Percentiles rank a stretch among this genome's conserved stretches.
Evolutionary conservation across 1,140 invertebrate genomes (phyloP).

Genomic region (Plodia interpunctella): DNA sequence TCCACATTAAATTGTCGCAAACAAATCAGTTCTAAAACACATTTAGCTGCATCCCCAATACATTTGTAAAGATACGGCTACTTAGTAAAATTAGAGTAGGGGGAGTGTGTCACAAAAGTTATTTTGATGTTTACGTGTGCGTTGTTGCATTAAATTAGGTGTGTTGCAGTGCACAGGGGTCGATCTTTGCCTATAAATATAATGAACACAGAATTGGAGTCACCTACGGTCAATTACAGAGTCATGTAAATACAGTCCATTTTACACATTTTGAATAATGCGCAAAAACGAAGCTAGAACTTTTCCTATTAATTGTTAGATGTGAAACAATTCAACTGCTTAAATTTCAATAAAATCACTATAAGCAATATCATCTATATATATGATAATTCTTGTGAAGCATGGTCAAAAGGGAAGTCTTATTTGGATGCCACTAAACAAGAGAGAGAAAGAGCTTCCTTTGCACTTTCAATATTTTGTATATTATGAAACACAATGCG

Average conservation of each 20-base stretch:
- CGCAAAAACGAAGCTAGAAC: too few species aligned
- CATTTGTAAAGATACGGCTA: constrained; percentile 68
- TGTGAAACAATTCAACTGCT: too few species aligned
- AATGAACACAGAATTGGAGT: not conserved
- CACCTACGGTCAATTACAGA: not conserved
- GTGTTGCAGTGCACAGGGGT: constrained; percentile 43
- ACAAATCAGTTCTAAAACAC: constrained; percentile 23
- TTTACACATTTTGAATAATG: too few species aligned
- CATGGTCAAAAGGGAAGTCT: too few species aligned
- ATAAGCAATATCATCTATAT: too few species aligned
- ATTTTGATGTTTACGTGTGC: constrained; percentile 76
- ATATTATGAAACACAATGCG: constrained; percentile 48
- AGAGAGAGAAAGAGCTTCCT: too few species aligned
- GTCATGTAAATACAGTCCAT: too few species aligned
- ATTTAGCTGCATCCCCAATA: constrained; percentile 45
- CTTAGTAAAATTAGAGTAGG: constrained; percentile 72
- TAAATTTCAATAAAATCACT: too few species aligned
- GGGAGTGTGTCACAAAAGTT: constrained; percentile 70
- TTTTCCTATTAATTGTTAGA: too few species aligned
- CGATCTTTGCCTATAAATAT: not conserved
- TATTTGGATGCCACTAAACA: too few species aligned
- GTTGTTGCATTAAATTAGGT: constrained; percentile 73
- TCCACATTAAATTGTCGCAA: constrained; percentile 6
- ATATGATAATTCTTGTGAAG: too few species aligned
- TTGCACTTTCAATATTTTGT: not conserved